phyloP scores from a whole-genome alignment of 2,797 vertebrate species.

The Anguilla megastoma region DNA sequence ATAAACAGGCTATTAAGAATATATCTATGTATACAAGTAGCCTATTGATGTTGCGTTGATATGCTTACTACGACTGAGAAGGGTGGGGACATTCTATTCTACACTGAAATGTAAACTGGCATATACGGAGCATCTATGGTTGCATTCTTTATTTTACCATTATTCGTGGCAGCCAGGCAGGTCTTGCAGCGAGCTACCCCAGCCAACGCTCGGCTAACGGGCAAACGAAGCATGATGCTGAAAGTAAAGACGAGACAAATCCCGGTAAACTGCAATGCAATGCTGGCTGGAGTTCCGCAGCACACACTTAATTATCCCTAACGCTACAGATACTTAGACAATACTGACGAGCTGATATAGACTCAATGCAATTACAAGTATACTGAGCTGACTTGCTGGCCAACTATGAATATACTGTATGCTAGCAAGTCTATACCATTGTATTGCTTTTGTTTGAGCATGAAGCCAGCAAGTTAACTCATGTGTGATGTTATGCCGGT shows the following conservation, averaged over 20 bases:
- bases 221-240: slow-evolving; percentile 78
- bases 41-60: not conserved
- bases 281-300: not conserved
- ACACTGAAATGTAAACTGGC: not conserved
- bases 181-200: slow-evolving; percentile 66
- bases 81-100: not conserved
- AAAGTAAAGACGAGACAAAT: slow-evolving; percentile 14
- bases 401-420: no score
- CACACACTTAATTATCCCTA: not conserved
- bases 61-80: not conserved
- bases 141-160: slow-evolving; percentile 55
- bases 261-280: slow-evolving; percentile 15
- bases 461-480: not conserved
- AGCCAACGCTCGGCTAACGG: slow-evolving; percentile 70
- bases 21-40: not conserved
- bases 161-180: slow-evolving; percentile 59
- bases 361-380: not conserved
- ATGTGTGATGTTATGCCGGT: not conserved
- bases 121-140: not conserved
- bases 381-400: no score
- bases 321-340: not conserved
- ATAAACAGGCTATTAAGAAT: not conserved
- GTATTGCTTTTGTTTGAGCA: not conserved
- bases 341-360: not conserved
- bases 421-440: not conserved